Evolutionary conservation across 2,797 vertebrate species (phyloP).

Genomic region (Podarcis lilfordi): DNA sequence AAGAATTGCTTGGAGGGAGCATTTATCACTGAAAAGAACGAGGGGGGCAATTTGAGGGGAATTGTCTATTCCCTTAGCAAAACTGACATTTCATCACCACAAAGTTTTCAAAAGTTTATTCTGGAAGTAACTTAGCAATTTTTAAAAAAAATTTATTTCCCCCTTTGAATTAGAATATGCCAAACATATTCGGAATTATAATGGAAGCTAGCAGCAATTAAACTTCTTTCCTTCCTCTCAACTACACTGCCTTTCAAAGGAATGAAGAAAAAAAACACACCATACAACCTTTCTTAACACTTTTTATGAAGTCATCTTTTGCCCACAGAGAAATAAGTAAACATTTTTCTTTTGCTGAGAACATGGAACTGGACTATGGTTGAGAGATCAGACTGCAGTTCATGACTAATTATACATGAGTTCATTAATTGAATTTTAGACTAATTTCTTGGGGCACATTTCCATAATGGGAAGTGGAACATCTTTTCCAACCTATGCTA

Average conservation of each 20-base stretch:
- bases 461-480: not conserved
- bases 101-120: slow-evolving; percentile 41
- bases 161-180: slow-evolving; percentile 25
- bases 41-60: slow-evolving; percentile 28
- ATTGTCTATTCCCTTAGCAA: slow-evolving; percentile 28
- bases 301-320: not conserved
- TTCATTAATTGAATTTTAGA: slow-evolving; percentile 26
- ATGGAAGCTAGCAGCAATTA: slow-evolving; percentile 32
- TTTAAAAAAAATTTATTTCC: not conserved
- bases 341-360: slow-evolving; percentile 4
- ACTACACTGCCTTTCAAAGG: not conserved
- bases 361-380: not conserved
- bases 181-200: slow-evolving; percentile 36
- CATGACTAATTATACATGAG: not conserved
- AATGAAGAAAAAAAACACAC: not conserved
- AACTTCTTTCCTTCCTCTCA: not conserved
- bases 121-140: slow-evolving; percentile 32
- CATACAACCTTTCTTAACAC: not conserved
- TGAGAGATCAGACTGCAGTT: not conserved
- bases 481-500: slow-evolving; percentile 8
- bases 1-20: not conserved
- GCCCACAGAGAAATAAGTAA: not conserved
- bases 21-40: slow-evolving; percentile 37
- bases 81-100: slow-evolving; percentile 45
- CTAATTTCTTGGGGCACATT: slow-evolving; percentile 19